These are phyloP conservation scores for Lasiommata megera DNA, from an alignment of 2,888 invertebrate species.

Conservation along the genomic window DNA sequence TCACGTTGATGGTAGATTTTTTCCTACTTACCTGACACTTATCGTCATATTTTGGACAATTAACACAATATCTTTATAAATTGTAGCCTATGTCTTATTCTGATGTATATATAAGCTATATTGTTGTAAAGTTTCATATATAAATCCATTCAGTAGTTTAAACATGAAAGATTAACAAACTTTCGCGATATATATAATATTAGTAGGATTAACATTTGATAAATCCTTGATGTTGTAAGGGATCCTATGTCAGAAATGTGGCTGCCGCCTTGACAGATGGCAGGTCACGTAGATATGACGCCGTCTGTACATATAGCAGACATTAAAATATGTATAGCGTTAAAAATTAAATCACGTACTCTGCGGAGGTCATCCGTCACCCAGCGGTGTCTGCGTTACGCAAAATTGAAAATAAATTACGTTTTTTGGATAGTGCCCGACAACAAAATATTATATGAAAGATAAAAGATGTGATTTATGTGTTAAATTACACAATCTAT, in stretches of 20 bases:
- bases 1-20: too few relatives aligned
- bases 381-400: constrained; percentile 21
- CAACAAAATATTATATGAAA: constrained; percentile 9
- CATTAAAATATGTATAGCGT: constrained; percentile 19
- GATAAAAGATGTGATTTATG: constrained; percentile 20
- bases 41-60: too few relatives aligned
- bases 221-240: neutral
- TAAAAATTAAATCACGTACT: constrained; percentile 23
- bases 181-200: too few relatives aligned
- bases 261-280: constrained; percentile 3
- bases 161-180: too few relatives aligned
- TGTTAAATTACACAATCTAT: constrained; percentile 42
- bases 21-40: too few relatives aligned
- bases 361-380: constrained; percentile 24
- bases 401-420: constrained; percentile 28
- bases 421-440: constrained; percentile 12
- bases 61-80: too few relatives aligned
- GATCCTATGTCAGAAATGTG: neutral
- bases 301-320: constrained; percentile 14
- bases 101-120: too few relatives aligned
- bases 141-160: too few relatives aligned
- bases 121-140: too few relatives aligned
- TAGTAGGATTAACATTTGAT: too few relatives aligned
- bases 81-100: too few relatives aligned
- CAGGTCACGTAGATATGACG: constrained; percentile 10